Evolutionary conservation across 1,140 invertebrate genomes (phyloP).

Genomic region (Scaptodrosophila lebanonensis): DNA sequence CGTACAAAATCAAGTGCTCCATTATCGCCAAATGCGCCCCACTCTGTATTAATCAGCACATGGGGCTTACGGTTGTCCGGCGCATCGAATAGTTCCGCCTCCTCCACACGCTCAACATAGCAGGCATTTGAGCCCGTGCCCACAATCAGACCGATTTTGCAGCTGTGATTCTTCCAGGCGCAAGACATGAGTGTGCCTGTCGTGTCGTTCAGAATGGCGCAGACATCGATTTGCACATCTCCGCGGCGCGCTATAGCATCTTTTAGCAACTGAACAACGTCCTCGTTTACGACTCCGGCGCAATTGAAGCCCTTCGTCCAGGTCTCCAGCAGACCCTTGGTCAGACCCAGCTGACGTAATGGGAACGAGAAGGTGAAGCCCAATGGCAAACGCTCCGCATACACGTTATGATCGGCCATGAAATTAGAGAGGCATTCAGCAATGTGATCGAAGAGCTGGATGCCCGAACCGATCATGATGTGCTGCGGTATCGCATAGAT

Average conservation of each 20-base stretch:
- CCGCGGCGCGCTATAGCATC: slow-evolving; percentile 89
- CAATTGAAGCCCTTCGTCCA: slow-evolving; percentile 99
- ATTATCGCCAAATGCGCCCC: slow-evolving; percentile 97
- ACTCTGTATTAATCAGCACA: slow-evolving; percentile 97
- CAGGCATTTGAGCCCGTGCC: slow-evolving; percentile 98
- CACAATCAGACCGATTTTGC: slow-evolving; percentile 94
- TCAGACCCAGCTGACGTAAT: slow-evolving; percentile 92
- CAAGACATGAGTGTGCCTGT: slow-evolving; percentile 99
- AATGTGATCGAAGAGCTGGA: slow-evolving; percentile 97
- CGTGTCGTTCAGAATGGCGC: slow-evolving; percentile 98
- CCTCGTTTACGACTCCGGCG: slow-evolving; percentile 92
- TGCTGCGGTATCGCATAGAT: slow-evolving; percentile 97
- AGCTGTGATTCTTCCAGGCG: slow-evolving; percentile 97
- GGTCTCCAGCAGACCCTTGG: slow-evolving; percentile 90
- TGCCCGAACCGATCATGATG: slow-evolving; percentile 95
- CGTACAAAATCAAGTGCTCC: slow-evolving; percentile 91
- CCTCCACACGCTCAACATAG: slow-evolving; percentile 93
- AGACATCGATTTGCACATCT: slow-evolving; percentile 96
- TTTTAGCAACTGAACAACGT: slow-evolving; percentile 92
- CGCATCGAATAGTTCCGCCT: slow-evolving; percentile 84
- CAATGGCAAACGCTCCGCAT: slow-evolving; percentile 90
- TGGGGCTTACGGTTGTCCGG: slow-evolving; percentile 78
- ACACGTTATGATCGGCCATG: slow-evolving; percentile 89
- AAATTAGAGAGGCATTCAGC: slow-evolving; percentile 97
- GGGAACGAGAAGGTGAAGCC: slow-evolving; percentile 99